A percentile compares a stretch with the other conserved stretches of the same genome.
phyloP scores from a whole-genome alignment of 2,797 vertebrate species.

The Peromyscus nudipes region DNA sequence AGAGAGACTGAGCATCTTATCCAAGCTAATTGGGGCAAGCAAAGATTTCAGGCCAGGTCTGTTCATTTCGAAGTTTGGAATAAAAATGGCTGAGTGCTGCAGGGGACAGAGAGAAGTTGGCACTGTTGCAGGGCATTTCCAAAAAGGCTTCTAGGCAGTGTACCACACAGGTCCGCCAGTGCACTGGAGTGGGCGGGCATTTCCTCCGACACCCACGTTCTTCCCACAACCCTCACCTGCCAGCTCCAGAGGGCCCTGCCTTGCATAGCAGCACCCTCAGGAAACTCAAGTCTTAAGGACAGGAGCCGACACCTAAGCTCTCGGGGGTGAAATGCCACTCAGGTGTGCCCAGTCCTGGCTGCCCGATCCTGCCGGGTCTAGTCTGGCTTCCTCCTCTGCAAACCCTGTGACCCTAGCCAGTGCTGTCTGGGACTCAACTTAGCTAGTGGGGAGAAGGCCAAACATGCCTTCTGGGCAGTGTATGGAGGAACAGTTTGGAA shows the following conservation, averaged over 20 bases:
- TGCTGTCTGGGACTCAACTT: not conserved
- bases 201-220: not conserved
- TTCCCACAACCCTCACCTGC: not conserved
- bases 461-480: not conserved
- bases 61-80: not conserved
- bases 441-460: too few relatives aligned
- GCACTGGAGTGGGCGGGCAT: not conserved
- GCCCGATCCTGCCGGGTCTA: not conserved
- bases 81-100: accelerated
- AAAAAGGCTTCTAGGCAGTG: accelerated
- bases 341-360: not conserved
- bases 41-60: not conserved
- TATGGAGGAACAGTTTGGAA: accelerated
- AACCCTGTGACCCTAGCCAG: not conserved
- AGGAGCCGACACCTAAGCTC: not conserved
- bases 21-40: not conserved
- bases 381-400: not conserved
- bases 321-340: not conserved
- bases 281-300: not conserved
- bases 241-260: not conserved
- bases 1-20: not conserved
- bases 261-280: not conserved
- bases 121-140: not conserved
- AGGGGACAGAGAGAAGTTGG: too few relatives aligned
- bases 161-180: too few relatives aligned